Percentiles rank a stretch among this genome's conserved stretches.
Evolutionary conservation across 2,113 vertebrate genomes (phyloP).

Genomic region (Mastomys coucha): DNA sequence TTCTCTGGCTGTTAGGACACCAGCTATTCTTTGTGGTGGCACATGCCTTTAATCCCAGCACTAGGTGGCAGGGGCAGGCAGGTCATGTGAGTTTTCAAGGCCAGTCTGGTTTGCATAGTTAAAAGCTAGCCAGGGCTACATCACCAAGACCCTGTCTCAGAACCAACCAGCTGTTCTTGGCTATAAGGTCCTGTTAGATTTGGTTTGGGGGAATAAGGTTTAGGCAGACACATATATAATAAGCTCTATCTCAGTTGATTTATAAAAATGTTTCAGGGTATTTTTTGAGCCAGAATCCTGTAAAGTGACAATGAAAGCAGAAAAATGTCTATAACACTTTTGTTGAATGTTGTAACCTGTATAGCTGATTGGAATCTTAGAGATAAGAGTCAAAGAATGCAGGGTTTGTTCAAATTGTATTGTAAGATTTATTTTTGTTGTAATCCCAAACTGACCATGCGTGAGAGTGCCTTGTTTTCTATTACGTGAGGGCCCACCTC

Average conservation of each 20-base stretch:
- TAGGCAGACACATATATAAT: not conserved
- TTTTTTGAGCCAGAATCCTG: not conserved
- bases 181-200: not conserved
- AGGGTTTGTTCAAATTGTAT: not conserved
- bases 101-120: not conserved
- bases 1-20: not conserved
- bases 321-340: not conserved
- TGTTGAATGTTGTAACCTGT: not conserved
- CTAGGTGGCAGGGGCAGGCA: not conserved
- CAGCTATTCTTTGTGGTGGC: not conserved
- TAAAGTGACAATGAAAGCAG: not conserved
- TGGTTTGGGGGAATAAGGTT: not conserved
- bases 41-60: too few relatives aligned
- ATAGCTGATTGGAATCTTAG: not conserved
- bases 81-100: not conserved
- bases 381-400: not conserved
- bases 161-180: not conserved
- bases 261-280: not conserved
- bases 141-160: not conserved
- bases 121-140: not conserved
- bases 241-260: not conserved
- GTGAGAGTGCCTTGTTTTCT: not conserved
- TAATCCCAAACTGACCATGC: not conserved
- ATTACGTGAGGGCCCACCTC: rapidly evolving
- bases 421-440: not conserved